Evolutionary conservation across 2,797 vertebrate species (phyloP).

Genomic region (Stomatorhinus walkeri): DNA sequence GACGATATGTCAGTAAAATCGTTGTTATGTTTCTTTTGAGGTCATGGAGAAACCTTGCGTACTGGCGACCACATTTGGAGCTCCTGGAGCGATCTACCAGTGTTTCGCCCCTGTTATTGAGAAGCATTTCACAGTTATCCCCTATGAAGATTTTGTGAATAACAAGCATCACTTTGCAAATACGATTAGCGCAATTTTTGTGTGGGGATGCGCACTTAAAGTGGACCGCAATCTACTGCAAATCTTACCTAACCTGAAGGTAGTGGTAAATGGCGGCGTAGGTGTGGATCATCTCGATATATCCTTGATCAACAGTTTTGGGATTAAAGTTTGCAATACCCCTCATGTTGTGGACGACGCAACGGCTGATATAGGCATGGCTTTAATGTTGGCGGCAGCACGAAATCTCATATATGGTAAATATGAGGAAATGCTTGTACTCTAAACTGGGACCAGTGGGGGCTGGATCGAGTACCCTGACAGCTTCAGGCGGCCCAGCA

Average conservation of each 20-base stretch:
- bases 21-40: constrained; percentile 29
- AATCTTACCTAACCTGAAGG: constrained; percentile 56
- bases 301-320: constrained; percentile 56
- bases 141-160: constrained; percentile 52
- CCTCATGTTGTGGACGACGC: constrained; percentile 56
- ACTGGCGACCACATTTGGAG: constrained; percentile 46
- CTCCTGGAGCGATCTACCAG: constrained; percentile 39
- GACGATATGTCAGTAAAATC: neutral
- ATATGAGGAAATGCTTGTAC: neutral
- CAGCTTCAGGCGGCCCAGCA: neutral
- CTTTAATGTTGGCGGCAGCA: constrained; percentile 63
- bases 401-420: constrained; percentile 65
- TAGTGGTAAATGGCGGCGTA: constrained; percentile 57
- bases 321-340: constrained; percentile 62
- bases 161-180: constrained; percentile 46
- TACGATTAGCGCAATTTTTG: constrained; percentile 57
- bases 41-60: constrained; percentile 51
- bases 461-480: neutral
- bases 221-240: constrained; percentile 50
- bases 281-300: constrained; percentile 67
- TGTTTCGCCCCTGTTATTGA: constrained; percentile 50
- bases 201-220: constrained; percentile 47
- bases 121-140: constrained; percentile 56
- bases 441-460: neutral
- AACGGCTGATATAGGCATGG: constrained; percentile 66